A percentile compares a stretch with the other conserved stretches of the same genome.
Conservation (phyloP, 2,797 vertebrate genomes). For the Rhinoraja longicauda region DNA sequence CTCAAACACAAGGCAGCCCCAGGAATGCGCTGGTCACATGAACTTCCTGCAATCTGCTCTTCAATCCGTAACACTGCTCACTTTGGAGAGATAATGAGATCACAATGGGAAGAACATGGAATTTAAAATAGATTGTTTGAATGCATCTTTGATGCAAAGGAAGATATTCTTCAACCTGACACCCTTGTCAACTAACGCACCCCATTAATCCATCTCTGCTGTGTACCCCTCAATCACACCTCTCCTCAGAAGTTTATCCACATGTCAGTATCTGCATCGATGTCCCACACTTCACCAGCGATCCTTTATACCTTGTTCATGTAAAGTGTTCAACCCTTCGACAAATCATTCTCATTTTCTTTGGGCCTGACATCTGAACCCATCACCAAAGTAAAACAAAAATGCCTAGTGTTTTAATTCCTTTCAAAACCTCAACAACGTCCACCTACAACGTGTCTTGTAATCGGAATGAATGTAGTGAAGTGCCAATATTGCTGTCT, state of each 20-base stretch:
- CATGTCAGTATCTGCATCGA: not conserved
- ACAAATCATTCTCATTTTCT: not conserved
- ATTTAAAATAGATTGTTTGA: not conserved
- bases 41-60: not conserved
- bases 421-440: not conserved
- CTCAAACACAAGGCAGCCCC: conserved; percentile 3
- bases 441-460: not conserved
- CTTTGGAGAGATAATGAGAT: conserved; percentile 1
- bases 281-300: not conserved
- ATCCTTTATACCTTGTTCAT: not conserved
- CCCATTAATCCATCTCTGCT: not conserved
- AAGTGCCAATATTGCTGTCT: too few relatives aligned
- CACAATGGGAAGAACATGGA: not conserved
- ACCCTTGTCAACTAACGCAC: not conserved
- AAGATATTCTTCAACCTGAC: not conserved
- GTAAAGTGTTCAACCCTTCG: not conserved
- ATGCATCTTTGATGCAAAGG: not conserved
- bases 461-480: not conserved
- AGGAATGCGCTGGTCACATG: not conserved
- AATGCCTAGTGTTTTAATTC: not conserved
- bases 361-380: not conserved
- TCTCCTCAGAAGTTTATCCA: not conserved
- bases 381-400: not conserved
- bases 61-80: not conserved
- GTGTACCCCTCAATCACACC: not conserved